Evolutionary conservation across 2,797 vertebrate species (phyloP).

Genomic region (Echeneis naucrates): DNA sequence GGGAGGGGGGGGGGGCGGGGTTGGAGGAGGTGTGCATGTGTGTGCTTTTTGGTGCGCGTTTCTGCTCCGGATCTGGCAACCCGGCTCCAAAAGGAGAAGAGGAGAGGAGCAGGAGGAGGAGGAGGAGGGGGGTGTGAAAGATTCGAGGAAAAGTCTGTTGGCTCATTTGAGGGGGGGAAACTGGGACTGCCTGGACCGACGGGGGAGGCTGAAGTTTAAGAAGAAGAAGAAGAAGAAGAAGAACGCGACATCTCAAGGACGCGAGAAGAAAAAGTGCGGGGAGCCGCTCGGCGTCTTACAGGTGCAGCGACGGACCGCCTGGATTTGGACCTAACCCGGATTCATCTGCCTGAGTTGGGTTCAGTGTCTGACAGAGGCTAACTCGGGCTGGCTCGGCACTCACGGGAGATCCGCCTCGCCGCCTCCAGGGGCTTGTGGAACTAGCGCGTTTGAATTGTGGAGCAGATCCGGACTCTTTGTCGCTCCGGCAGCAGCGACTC

Average conservation of each 20-base stretch:
- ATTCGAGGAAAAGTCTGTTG: slow-evolving; percentile 46
- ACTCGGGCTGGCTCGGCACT: slow-evolving; percentile 1
- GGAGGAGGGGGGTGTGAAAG: background rate
- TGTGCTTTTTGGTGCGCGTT: background rate
- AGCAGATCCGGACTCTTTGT: slow-evolving; percentile 22
- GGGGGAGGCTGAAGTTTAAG: slow-evolving; percentile 60
- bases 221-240: background rate
- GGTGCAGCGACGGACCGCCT: slow-evolving; percentile 54
- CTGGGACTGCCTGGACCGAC: slow-evolving; percentile 15
- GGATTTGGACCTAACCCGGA: slow-evolving; percentile 59
- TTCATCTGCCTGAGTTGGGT: slow-evolving; percentile 51
- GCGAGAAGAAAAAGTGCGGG: slow-evolving; percentile 45
- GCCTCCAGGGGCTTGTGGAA: slow-evolving; percentile 17
- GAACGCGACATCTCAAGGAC: slow-evolving; percentile 33
- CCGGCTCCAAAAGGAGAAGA: too few relatives aligned
- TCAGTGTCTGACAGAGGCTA: slow-evolving; percentile 17
- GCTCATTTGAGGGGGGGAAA: slow-evolving; percentile 3
- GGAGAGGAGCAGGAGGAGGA: too few relatives aligned
- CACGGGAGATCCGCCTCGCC: background rate
- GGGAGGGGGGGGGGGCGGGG: too few relatives aligned
- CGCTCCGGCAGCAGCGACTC: slow-evolving; percentile 21
- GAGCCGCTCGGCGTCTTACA: slow-evolving; percentile 50
- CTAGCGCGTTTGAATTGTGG: slow-evolving; percentile 11
- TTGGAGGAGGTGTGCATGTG: background rate
- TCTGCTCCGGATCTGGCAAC: slow-evolving; percentile 27